A percentile compares a stretch with the other conserved stretches of the same genome.
Evolutionary conservation across 64 coral and sea anemone genomes (phyloP).

Genomic region (Porites australiensis): DNA sequence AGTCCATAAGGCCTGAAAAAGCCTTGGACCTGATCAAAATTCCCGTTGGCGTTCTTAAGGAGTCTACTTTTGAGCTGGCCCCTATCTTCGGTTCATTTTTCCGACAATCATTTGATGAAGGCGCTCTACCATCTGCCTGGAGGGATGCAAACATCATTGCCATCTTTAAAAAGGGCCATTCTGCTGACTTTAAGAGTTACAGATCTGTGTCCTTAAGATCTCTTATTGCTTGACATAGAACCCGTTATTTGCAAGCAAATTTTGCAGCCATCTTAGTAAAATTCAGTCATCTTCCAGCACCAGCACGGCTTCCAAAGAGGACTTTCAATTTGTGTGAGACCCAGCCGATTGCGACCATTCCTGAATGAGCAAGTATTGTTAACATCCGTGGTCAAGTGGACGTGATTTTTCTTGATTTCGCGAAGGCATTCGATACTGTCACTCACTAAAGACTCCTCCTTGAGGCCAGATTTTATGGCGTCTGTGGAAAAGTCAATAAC

Average conservation of each 20-base stretch:
- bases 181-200: background rate
- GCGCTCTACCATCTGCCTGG: background rate
- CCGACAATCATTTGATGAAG: background rate
- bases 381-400: too few species aligned
- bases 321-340: too few species aligned
- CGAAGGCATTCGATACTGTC: too few species aligned
- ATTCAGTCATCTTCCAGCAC: too few species aligned
- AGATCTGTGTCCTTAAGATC: too few species aligned
- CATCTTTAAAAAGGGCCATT: background rate
- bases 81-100: background rate
- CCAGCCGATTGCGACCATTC: too few species aligned
- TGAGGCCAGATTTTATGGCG: background rate
- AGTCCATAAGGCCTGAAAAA: constrained; percentile 52
- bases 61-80: background rate
- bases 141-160: background rate
- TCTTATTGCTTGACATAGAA: too few species aligned
- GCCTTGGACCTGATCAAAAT: background rate
- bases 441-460: background rate
- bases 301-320: too few species aligned
- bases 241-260: too few species aligned
- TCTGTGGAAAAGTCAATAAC: background rate
- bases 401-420: too few species aligned
- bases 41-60: constrained; percentile 1
- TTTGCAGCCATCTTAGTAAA: too few species aligned
- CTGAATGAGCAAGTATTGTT: too few species aligned